Percentiles rank a stretch among this genome's conserved stretches.
Evolutionary conservation across 1,140 invertebrate genomes (phyloP).

Genomic region (Lysiphlebus fabarum): DNA sequence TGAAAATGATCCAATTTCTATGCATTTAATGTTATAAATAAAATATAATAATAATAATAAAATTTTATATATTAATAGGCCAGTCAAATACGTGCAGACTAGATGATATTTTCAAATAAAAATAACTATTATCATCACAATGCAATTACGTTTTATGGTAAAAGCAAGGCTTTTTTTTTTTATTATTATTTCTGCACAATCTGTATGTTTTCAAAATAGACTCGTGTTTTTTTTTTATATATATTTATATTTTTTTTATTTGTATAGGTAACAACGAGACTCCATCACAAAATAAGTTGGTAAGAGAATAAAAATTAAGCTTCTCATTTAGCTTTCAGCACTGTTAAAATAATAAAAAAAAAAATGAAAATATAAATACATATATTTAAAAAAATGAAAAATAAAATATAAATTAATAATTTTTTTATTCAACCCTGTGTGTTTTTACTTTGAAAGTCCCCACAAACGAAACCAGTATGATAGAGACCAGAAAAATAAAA

Average conservation of each 20-base stretch:
- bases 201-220: neutral
- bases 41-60: neutral
- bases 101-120: conserved; percentile 24
- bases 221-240: neutral
- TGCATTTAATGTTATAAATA: conserved; percentile 19
- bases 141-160: conserved; percentile 31
- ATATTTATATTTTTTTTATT: neutral
- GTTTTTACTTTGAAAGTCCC: neutral
- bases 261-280: neutral
- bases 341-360: too few species aligned
- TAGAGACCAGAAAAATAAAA: conserved; percentile 8
- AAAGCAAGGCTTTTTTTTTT: neutral
- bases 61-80: too few species aligned
- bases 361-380: too few species aligned
- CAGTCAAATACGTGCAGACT: conserved; percentile 9
- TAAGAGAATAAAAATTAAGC: conserved; percentile 17
- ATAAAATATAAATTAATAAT: conserved; percentile 17
- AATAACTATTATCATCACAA: conserved; percentile 31
- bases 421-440: neutral
- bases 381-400: too few species aligned
- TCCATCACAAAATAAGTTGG: neutral
- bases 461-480: conserved; percentile 16
- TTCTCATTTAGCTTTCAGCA: conserved; percentile 14
- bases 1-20: conserved; percentile 35
- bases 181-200: neutral